Conservation (phyloP, 2,113 vertebrate genomes). For the Aptenodytes patagonicus region DNA sequence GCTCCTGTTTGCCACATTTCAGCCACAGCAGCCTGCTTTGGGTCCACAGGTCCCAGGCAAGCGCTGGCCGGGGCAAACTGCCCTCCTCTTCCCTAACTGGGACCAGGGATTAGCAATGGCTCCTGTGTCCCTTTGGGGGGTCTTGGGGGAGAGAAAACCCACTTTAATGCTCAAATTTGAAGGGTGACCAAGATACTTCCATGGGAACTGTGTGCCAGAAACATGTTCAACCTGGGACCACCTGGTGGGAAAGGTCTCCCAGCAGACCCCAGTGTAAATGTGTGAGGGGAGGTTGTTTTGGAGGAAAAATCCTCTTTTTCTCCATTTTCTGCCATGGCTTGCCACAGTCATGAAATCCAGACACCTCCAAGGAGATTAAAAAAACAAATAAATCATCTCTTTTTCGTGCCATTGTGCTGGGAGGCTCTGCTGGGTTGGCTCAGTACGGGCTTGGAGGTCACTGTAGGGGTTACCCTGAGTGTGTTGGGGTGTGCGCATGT, state of each 20-base stretch:
- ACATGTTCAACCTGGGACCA: neutral
- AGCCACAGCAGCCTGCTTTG: neutral
- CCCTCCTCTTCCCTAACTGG: neutral
- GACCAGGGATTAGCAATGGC: neutral
- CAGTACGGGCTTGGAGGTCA: neutral
- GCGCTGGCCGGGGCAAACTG: neutral
- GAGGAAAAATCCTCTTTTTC: neutral
- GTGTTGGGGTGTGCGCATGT: no score
- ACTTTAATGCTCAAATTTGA: neutral
- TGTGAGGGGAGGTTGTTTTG: neutral
- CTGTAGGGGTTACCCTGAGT: neutral
- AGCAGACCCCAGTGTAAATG: neutral
- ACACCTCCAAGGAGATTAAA: neutral
- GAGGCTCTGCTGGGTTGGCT: neutral
- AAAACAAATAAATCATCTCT: neutral
- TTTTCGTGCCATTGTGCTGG: neutral
- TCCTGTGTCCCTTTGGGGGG: neutral
- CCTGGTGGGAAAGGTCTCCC: neutral
- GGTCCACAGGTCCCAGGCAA: neutral
- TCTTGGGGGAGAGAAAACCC: neutral
- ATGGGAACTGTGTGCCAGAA: neutral
- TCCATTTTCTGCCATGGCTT: neutral
- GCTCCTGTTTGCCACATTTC: neutral
- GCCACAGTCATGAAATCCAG: neutral
- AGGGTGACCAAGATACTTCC: neutral